Conservation (phyloP, 2,797 vertebrate species). For the Aldrovandia affinis region DNA sequence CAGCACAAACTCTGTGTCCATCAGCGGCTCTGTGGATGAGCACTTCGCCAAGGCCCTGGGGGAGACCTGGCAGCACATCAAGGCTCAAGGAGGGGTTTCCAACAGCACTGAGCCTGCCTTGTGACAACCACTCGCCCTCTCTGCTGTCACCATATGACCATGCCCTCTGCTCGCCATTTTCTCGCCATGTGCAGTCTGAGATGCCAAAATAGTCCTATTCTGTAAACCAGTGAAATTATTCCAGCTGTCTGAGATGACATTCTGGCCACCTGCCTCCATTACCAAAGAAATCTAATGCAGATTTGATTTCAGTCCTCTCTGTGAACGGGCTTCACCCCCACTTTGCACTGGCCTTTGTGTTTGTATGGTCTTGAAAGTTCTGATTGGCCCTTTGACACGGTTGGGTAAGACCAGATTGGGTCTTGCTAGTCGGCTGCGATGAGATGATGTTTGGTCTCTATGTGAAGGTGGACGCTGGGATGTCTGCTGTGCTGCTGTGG, state of each 20-base stretch:
- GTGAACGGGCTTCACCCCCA: constrained; percentile 49
- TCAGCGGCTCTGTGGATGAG: constrained; percentile 95
- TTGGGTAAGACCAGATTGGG: too few species aligned
- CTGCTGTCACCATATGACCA: constrained; percentile 43
- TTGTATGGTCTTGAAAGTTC: too few species aligned
- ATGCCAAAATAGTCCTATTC: neutral
- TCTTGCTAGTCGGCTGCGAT: too few species aligned
- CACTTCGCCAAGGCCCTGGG: constrained; percentile 98
- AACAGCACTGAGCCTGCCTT: constrained; percentile 77
- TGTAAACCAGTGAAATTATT: too few species aligned
- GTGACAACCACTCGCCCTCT: constrained; percentile 77
- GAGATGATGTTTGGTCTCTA: constrained; percentile 21
- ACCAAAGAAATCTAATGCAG: constrained; percentile 36
- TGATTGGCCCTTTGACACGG: too few species aligned
- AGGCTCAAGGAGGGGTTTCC: constrained; percentile 82
- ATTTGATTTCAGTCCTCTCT: constrained; percentile 55
- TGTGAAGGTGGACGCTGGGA: constrained; percentile 24
- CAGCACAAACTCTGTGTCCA: constrained; percentile 89
- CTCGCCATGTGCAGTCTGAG: constrained; percentile 69
- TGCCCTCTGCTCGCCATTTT: neutral
- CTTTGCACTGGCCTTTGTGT: too few species aligned
- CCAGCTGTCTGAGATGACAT: too few species aligned
- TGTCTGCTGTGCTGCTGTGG: too few species aligned
- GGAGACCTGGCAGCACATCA: constrained; percentile 94
- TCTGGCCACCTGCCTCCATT: too few species aligned